Evolutionary conservation across 2,888 invertebrate species (phyloP).

Genomic region (Thysanoteuthis rhombus): DNA sequence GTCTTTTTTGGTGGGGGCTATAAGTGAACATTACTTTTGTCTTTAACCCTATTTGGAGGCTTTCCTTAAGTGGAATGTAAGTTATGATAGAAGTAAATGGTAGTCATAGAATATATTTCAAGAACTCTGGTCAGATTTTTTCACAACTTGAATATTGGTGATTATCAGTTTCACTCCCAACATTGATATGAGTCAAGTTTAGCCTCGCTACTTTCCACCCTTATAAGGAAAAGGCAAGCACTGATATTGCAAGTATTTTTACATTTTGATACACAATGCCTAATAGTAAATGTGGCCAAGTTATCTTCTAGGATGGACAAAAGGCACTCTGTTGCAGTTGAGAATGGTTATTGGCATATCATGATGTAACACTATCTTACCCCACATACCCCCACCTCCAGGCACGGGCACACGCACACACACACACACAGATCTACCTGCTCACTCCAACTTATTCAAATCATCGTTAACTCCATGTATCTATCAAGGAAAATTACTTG

Average conservation of each 20-base stretch:
- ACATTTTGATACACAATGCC: neutral
- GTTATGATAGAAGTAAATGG: too few relatives aligned
- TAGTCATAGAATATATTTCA: too few relatives aligned
- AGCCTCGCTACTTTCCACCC: neutral
- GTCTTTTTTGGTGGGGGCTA: too few relatives aligned
- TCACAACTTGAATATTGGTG: neutral
- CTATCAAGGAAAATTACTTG: neutral
- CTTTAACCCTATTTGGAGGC: too few relatives aligned
- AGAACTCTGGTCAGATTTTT: too few relatives aligned
- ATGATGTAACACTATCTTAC: neutral
- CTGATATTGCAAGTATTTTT: conserved; percentile 12
- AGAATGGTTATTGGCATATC: neutral
- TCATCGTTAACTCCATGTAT: neutral
- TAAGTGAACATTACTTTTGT: too few relatives aligned
- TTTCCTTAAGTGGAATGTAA: too few relatives aligned
- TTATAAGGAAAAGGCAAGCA: neutral
- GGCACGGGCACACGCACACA: too few relatives aligned
- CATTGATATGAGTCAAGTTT: neutral
- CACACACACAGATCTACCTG: neutral
- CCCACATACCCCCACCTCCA: neutral
- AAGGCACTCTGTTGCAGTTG: conserved; percentile 17
- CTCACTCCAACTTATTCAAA: neutral
- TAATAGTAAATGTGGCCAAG: neutral
- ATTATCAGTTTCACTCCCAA: neutral
- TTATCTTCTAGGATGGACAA: conserved; percentile 24